phyloP scores from a whole-genome alignment of 2,888 invertebrate genomes.

The Polydesmus complanatus region DNA sequence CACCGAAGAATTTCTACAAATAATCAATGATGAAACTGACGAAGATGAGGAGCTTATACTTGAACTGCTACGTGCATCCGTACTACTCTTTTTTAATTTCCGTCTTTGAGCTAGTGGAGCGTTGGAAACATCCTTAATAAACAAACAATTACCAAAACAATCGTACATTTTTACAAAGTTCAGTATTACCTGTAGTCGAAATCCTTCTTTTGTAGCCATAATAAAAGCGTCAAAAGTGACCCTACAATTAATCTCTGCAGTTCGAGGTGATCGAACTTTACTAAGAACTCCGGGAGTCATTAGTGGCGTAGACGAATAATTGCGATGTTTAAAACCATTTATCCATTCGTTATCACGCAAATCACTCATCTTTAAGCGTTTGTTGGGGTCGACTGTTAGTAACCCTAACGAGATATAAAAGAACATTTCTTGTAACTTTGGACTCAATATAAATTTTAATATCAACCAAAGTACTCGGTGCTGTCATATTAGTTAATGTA shows the following conservation, averaged over 20 bases:
- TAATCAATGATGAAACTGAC: conserved; percentile 27
- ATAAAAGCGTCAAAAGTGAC: conserved; percentile 54
- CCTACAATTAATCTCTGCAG: conserved; percentile 43
- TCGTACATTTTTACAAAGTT: neutral
- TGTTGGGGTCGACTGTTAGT: conserved; percentile 59
- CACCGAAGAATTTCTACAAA: conserved; percentile 25
- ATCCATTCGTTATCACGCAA: conserved; percentile 57
- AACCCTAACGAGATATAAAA: conserved; percentile 40
- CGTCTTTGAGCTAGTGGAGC: conserved; percentile 56
- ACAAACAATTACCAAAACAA: neutral
- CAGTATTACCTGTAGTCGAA: conserved; percentile 41
- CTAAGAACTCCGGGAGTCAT: conserved; percentile 47
- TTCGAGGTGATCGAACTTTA: conserved; percentile 31
- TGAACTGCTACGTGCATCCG: conserved; percentile 34
- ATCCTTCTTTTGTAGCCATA: conserved; percentile 54
- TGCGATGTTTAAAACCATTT: conserved; percentile 28
- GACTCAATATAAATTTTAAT: no score
- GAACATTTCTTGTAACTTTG: no score
- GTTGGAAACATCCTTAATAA: conserved; percentile 48
- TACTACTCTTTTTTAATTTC: conserved; percentile 42
- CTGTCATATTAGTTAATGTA: conserved; percentile 19
- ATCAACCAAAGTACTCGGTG: no score
- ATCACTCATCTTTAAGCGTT: conserved; percentile 52
- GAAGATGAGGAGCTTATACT: conserved; percentile 35
- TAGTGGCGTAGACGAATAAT: conserved; percentile 41